phyloP scores from a whole-genome alignment of 1,140 invertebrate species.

The Macrobrachium rosenbergii region DNA sequence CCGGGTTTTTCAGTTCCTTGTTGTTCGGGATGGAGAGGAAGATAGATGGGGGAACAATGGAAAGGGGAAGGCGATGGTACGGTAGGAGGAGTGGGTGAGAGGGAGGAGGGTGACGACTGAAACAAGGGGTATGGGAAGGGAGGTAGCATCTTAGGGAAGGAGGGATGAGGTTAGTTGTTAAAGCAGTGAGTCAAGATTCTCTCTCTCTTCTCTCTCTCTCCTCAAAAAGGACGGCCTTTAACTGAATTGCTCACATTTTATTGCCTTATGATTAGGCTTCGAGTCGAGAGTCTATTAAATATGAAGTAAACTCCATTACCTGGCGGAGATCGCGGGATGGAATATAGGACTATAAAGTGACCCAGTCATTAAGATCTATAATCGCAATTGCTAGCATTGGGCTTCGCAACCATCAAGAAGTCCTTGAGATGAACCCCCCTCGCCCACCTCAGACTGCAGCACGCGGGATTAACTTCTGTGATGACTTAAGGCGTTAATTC shows the following conservation, averaged over 20 bases:
- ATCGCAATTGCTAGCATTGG: background rate
- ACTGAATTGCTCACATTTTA: constrained; percentile 15
- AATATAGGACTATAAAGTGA: background rate
- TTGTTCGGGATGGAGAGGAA: no score
- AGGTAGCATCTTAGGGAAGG: background rate
- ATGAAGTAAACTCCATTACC: constrained; percentile 36
- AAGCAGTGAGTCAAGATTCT: background rate
- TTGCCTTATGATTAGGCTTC: constrained; percentile 30
- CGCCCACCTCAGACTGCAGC: constrained; percentile 2
- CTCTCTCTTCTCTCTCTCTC: background rate
- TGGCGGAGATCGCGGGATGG: background rate
- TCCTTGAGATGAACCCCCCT: background rate
- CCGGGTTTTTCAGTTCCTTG: no score
- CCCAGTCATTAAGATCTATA: background rate
- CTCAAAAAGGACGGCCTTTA: background rate
- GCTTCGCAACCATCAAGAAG: background rate
- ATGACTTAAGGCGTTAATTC: constrained; percentile 52
- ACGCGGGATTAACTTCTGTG: constrained; percentile 51
- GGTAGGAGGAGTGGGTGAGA: constrained; percentile 1
- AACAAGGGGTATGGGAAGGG: background rate
- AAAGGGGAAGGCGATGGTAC: no score
- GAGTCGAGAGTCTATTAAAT: constrained; percentile 56
- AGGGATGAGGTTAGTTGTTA: no score
- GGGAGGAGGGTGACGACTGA: background rate
- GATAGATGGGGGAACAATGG: no score